Base-by-base conservation (phyloP, 2,888 invertebrate species). In the Sepioteuthis lessoniana region DNA sequence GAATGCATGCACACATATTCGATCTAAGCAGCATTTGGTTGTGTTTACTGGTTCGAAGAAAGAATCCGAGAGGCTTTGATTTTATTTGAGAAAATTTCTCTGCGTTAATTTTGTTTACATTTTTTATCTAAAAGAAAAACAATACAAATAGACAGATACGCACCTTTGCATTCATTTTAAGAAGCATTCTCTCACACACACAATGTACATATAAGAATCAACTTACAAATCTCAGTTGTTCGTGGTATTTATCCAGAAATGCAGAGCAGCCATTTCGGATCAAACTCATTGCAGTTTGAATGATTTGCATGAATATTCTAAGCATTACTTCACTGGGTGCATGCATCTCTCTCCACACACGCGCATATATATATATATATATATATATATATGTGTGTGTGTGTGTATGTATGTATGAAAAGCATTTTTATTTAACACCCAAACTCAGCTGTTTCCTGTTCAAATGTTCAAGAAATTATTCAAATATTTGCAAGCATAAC, bases 1-100 rank as follows among this genome's bases (percentile, higher is more conserved):
- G n/a, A 42, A n/a, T 47, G 47, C 47, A 92, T 92, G 92, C 46
- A 92, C 47, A 92, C 38, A 35, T n/a, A 91, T 38, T 91, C 91
- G 46, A n/a, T 92, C 92, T 92, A 92, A 92, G 47, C 28, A 47
- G 92, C 28, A 46, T 92, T 31, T 42, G 92, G 47, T 92, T 92
- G 92, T 92, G 92, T 92, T 92, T 76, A 76, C 13, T 76, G 76
- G 76, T 25, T 76, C n/a, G 16, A 35, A 76, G 76, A 76, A 76
- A 76, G 76, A 76, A 76, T 76, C 76, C 76, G 76, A 16, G n/a
- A 16, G 13, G n/a, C 25, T 16, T n/a, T n/a, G 16, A 16, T 92
- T 92, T 92, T 46, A 28, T 38, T 92, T 1, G 25, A n/a, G n/a
- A 46, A n/a, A 21, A 38, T 91, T 91, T 42, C 2, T 3, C 10